Evolutionary conservation across 1,140 invertebrate genomes (phyloP).

Genomic region (Grapholita molesta): DNA sequence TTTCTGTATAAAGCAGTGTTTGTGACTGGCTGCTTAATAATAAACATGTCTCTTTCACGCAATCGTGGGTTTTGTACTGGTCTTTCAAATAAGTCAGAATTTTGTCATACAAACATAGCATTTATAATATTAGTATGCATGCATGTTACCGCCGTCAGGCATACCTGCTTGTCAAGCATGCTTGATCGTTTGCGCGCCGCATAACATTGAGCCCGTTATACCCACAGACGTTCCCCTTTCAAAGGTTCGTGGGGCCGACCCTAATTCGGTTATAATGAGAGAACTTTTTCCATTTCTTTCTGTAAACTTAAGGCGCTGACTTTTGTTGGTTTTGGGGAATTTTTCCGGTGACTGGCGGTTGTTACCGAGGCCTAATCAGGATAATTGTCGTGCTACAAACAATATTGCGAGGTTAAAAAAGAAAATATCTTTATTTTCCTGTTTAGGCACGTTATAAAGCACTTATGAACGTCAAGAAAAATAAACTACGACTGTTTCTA

Average conservation of each 20-base stretch:
- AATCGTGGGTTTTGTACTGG: too few species aligned
- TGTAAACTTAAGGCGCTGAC: constrained; percentile 39
- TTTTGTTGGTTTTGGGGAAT: background rate
- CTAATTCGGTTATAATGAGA: constrained; percentile 63
- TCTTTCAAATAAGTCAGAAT: too few species aligned
- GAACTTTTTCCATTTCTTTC: constrained; percentile 64
- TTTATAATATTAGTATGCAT: too few species aligned
- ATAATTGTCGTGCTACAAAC: background rate
- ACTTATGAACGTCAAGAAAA: too few species aligned
- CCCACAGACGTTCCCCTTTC: constrained; percentile 29
- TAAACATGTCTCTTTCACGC: too few species aligned
- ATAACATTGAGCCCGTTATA: background rate
- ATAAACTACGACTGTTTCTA: too few species aligned
- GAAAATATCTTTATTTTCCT: too few species aligned
- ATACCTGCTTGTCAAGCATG: background rate
- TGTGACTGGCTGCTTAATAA: too few species aligned
- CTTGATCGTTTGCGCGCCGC: background rate
- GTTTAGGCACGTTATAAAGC: too few species aligned
- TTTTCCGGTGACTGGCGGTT: background rate
- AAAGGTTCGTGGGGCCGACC: constrained; percentile 26
- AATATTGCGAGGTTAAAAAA: background rate
- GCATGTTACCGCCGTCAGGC: background rate
- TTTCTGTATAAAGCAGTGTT: too few species aligned
- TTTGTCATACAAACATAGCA: too few species aligned
- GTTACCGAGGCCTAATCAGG: background rate